Evolutionary conservation across 2,797 vertebrate genomes (phyloP).

Genomic region (Syngnathus rostellatus): DNA sequence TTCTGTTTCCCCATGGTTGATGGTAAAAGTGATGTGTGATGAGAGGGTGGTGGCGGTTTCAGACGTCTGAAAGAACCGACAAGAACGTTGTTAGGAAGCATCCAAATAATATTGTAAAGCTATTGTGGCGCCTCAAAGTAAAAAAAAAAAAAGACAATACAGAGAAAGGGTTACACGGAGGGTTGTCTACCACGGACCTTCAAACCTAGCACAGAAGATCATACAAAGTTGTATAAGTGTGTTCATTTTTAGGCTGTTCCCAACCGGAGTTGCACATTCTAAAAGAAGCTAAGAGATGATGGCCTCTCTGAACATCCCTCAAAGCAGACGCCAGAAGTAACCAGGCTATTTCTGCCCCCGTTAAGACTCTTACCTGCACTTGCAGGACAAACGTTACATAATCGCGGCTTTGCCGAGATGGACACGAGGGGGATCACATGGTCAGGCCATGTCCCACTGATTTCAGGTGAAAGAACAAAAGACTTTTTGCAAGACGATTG

Average conservation of each 20-base stretch:
- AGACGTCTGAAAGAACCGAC: conserved; percentile 17
- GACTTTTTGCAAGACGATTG: too few species aligned
- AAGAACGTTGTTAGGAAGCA: conserved; percentile 7
- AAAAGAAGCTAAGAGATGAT: conserved; percentile 19
- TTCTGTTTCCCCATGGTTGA: conserved; percentile 94
- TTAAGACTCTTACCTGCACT: conserved; percentile 68
- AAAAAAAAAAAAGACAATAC: too few species aligned
- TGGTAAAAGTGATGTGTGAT: background rate
- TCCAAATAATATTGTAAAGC: background rate
- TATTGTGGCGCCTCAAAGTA: too few species aligned
- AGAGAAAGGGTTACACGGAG: too few species aligned
- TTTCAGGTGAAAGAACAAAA: too few species aligned
- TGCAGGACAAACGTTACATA: conserved; percentile 50
- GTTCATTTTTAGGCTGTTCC: background rate
- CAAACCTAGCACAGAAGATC: too few species aligned
- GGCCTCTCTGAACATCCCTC: conserved; percentile 33
- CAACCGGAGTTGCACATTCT: conserved; percentile 12
- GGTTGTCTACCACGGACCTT: too few species aligned
- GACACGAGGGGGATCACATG: conserved; percentile 26
- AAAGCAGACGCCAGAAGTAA: conserved; percentile 32
- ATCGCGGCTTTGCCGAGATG: conserved; percentile 18
- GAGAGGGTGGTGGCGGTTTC: conserved; percentile 24
- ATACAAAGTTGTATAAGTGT: background rate
- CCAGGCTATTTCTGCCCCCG: conserved; percentile 48
- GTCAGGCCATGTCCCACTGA: conserved; percentile 10